These are phyloP conservation scores for Hemistola chrysoprasaria DNA, from an alignment of 2,888 invertebrate genomes.

Conservation along the genomic window DNA sequence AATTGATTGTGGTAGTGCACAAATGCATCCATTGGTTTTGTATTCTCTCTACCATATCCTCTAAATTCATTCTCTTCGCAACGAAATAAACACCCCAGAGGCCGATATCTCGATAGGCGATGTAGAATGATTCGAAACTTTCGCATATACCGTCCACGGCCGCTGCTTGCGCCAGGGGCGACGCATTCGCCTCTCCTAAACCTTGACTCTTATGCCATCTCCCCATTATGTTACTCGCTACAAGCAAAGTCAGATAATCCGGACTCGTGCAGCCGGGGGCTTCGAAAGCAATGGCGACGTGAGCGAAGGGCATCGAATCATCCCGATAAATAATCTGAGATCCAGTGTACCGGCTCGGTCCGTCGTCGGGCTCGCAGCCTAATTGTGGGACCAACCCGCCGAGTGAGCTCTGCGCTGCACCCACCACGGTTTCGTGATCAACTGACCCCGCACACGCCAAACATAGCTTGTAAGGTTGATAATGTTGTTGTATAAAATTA, in stretches of 20 bases:
- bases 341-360: constrained; percentile 42
- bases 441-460: constrained; percentile 88
- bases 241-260: constrained; percentile 53
- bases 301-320: constrained; percentile 65
- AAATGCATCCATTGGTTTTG: constrained; percentile 66
- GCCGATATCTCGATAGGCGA: constrained; percentile 63
- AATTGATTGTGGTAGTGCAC: constrained; percentile 41
- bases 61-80: constrained; percentile 44
- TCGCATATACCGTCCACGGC: constrained; percentile 53
- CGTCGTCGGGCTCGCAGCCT: constrained; percentile 28
- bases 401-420: constrained; percentile 75
- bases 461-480: constrained; percentile 83
- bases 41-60: constrained; percentile 55
- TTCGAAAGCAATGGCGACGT: constrained; percentile 70
- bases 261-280: constrained; percentile 56
- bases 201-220: constrained; percentile 62
- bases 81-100: constrained; percentile 76
- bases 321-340: constrained; percentile 46
- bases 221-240: constrained; percentile 61
- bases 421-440: constrained; percentile 83
- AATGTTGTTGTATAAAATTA: constrained; percentile 44
- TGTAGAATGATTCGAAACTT: constrained; percentile 66
- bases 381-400: constrained; percentile 62
- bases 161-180: constrained; percentile 47
- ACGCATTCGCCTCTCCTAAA: constrained; percentile 45